Evolutionary conservation across 2,113 vertebrate genomes (phyloP).

Genomic region (Gobio gobio): DNA sequence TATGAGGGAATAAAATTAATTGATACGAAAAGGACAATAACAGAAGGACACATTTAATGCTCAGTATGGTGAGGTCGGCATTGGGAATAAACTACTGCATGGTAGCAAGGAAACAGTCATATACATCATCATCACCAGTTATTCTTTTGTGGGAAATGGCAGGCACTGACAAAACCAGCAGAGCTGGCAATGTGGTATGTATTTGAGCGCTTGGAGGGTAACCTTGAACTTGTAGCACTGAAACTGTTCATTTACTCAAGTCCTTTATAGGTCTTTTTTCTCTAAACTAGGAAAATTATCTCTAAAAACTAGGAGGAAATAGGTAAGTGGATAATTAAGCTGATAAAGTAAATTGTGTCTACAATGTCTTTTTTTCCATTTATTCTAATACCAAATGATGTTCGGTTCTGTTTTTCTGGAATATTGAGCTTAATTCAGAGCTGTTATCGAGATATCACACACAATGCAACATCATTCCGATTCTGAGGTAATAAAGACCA

Average conservation of each 20-base stretch:
- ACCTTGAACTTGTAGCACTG: background rate
- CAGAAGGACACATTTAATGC: slow-evolving; percentile 5
- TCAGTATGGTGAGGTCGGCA: slow-evolving; percentile 1
- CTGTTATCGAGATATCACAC: slow-evolving; percentile 1
- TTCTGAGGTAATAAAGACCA: slow-evolving; percentile 20
- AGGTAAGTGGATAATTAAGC: background rate
- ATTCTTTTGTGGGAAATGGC: slow-evolving; percentile 39
- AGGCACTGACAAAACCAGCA: slow-evolving; percentile 24
- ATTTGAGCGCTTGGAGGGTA: slow-evolving; percentile 3
- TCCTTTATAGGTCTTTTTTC: background rate
- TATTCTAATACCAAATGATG: background rate
- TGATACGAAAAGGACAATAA: background rate
- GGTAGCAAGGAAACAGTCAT: background rate
- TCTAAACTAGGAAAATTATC: background rate
- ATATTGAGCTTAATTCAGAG: background rate
- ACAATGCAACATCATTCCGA: background rate
- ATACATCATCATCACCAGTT: slow-evolving; percentile 23
- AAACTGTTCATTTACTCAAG: background rate
- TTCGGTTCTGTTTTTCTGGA: background rate
- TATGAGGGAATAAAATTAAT: background rate
- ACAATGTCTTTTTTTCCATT: background rate
- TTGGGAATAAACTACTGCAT: slow-evolving; percentile 24
- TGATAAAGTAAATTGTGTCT: background rate
- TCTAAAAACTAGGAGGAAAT: background rate
- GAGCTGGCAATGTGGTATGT: slow-evolving; percentile 33